Base-by-base conservation (phyloP, 2,888 invertebrate genomes). In the Acholoe squamosa region DNA sequence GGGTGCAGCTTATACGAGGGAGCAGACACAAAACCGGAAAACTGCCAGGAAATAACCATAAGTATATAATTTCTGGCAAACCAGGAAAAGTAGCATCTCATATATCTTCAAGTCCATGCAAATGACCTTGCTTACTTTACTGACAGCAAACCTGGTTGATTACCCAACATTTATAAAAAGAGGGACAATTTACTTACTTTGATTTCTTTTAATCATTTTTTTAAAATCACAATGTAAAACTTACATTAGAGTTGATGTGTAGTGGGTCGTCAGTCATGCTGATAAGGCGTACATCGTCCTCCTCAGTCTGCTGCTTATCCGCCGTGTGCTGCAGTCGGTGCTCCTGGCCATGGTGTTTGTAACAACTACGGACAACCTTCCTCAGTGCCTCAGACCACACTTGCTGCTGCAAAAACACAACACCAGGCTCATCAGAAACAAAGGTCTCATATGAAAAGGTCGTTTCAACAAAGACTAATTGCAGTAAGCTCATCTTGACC, bases 311-410 rank as follows among this genome's bases (percentile, higher is more conserved):
- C 43, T 10, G 43, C 43, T 43, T 10, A 3, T 7, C 43, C 3
- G 10, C 10, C 61, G 61, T 84, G 7, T 33, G 3, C 22, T 84
- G 43, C 33, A 84, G 84, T 0, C 84, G 84, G 84, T 84, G 43
- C 51, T 84, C 84, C 25, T 84, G 84, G 51, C 84, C 84, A 84
- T 84, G 43, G n/a, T 84, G 84, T 25, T 43, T 33, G 51, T 84
- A 84, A 43, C 84, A 84, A 25, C 84, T 84, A 10, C 33, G 34
- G 22, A 84, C 84, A 33, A 43, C 84, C 84, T 43, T 84, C 43
- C 84, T 16, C 1, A 84, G 84, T 0, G n/a, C 84, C 19, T 84
- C 84, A 28, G 84, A 34, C 84, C n/a, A 22, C 43, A 51, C 43
- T n/a, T 34, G 43, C 28, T 51, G 33, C 43, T 51, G 84, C 33